phyloP scores from a whole-genome alignment of 2,888 invertebrate genomes.

The Zygothrica quintamaculata region DNA sequence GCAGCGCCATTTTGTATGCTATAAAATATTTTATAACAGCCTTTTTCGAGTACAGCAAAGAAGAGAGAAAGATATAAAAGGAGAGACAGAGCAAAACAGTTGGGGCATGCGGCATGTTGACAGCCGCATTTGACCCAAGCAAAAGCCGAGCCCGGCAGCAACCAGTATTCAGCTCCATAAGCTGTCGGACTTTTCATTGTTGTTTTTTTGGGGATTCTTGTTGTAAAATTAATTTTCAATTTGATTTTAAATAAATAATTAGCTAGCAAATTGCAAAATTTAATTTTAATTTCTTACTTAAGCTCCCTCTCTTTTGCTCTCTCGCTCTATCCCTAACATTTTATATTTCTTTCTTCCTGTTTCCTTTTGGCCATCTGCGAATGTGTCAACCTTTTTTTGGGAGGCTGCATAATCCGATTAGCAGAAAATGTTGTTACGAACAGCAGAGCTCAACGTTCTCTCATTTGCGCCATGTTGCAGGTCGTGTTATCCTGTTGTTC shows the following conservation, averaged over 20 bases:
- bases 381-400: constrained; percentile 47
- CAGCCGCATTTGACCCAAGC: constrained; percentile 56
- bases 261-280: constrained; percentile 84
- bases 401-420: constrained; percentile 69
- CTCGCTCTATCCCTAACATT: background rate
- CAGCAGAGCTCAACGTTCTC: constrained; percentile 24
- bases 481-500: constrained; percentile 32
- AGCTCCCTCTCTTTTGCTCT: constrained; percentile 14
- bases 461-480: constrained; percentile 66
- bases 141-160: constrained; percentile 27
- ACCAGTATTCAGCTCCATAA: constrained; percentile 22
- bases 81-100: background rate
- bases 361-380: background rate
- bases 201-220: constrained; percentile 57
- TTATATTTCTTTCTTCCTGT: background rate
- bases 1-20: constrained; percentile 79
- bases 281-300: constrained; percentile 82
- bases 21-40: constrained; percentile 72
- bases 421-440: constrained; percentile 70
- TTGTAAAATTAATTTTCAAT: constrained; percentile 85
- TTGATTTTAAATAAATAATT: constrained; percentile 84
- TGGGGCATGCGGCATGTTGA: constrained; percentile 34
- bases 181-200: constrained; percentile 52
- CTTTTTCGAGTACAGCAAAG: constrained; percentile 39
- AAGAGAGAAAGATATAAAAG: constrained; percentile 1